Percentiles rank a stretch among this genome's conserved stretches.
Evolutionary conservation across 2,888 invertebrate species (phyloP).

Genomic region (Volucella zonaria): DNA sequence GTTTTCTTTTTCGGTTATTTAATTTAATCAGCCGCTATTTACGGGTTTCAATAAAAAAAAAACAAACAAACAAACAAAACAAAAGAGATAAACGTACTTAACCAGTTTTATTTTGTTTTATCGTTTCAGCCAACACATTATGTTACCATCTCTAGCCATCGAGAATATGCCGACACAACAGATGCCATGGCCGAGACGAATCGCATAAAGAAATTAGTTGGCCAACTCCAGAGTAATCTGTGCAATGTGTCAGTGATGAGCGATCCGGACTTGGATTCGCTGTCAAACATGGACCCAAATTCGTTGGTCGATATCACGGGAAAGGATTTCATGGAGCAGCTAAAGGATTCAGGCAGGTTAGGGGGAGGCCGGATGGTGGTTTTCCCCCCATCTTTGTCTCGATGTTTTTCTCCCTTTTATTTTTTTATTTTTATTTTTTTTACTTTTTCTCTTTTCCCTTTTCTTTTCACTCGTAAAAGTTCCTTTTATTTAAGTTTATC

Average conservation of each 20-base stretch:
- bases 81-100: background rate
- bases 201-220: constrained; percentile 89
- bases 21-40: background rate
- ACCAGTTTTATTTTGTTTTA: constrained; percentile 45
- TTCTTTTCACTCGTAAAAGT: constrained; percentile 19
- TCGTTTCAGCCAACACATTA: constrained; percentile 81
- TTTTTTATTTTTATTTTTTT: constrained; percentile 39
- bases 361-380: constrained; percentile 73
- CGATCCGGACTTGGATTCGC: constrained; percentile 91
- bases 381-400: constrained; percentile 77
- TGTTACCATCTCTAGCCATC: constrained; percentile 83
- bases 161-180: constrained; percentile 82
- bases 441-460: constrained; percentile 30
- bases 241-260: constrained; percentile 93
- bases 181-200: constrained; percentile 81
- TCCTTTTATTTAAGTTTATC: constrained; percentile 31
- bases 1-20: background rate
- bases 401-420: constrained; percentile 72
- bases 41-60: too few species aligned
- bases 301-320: constrained; percentile 92
- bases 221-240: constrained; percentile 90
- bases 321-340: constrained; percentile 86
- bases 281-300: constrained; percentile 95
- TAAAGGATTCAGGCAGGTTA: constrained; percentile 90
- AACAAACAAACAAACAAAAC: too few species aligned